phyloP scores from a whole-genome alignment of 2,113 vertebrate genomes.

The Deroptyus accipitrinus region DNA sequence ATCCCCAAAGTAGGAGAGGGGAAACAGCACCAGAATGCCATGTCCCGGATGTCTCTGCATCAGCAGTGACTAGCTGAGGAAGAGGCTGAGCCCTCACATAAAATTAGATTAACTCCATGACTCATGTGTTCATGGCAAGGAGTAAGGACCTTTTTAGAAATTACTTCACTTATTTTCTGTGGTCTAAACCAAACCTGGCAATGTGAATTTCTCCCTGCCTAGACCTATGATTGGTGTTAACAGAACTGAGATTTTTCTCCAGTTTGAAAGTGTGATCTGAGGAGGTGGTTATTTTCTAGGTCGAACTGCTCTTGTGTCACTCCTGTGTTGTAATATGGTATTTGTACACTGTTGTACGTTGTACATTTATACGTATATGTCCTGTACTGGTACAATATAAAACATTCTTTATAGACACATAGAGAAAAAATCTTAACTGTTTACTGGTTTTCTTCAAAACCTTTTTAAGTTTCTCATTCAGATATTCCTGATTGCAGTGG shows the following conservation, averaged over 20 bases:
- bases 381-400: not conserved
- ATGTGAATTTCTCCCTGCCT: not conserved
- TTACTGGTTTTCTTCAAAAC: not conserved
- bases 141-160: not conserved
- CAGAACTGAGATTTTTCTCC: not conserved
- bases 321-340: not conserved
- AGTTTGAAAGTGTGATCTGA: not conserved
- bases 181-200: not conserved
- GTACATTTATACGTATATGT: not conserved
- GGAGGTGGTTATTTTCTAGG: not conserved
- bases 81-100: not conserved
- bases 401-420: not conserved
- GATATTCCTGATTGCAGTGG: not conserved
- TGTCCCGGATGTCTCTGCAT: not conserved
- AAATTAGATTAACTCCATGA: constrained; percentile 12
- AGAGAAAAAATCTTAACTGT: not conserved
- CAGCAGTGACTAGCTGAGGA: not conserved
- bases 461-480: not conserved
- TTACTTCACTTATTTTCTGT: not conserved
- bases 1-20: not conserved
- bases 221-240: not conserved
- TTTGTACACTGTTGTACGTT: not conserved
- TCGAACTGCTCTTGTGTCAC: not conserved
- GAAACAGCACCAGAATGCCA: not conserved
- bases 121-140: not conserved